phyloP scores from a whole-genome alignment of 2,888 invertebrate genomes.

The Acheta domesticus region DNA sequence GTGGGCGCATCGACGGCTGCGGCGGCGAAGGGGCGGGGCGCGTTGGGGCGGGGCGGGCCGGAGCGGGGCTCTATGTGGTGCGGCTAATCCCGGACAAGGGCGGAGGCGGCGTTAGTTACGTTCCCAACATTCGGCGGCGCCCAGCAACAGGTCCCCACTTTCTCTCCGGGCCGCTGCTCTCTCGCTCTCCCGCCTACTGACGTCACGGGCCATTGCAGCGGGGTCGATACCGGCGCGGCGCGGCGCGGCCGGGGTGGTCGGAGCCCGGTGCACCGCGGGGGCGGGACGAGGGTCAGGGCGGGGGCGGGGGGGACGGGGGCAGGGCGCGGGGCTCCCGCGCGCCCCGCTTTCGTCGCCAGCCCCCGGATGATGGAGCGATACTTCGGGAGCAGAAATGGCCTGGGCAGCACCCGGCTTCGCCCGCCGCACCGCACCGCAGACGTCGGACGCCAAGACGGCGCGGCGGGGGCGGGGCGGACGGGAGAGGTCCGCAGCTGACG shows the following conservation, averaged over 20 bases:
- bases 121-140: constrained; percentile 8
- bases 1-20: background rate
- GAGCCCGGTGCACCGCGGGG: background rate
- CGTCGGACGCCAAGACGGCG: too few species aligned
- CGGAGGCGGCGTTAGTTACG: constrained; percentile 9
- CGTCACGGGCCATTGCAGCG: constrained; percentile 1
- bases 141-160: constrained; percentile 4
- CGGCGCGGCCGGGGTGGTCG: background rate
- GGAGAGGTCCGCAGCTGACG: too few species aligned
- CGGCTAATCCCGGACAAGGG: background rate
- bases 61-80: background rate
- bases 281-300: too few species aligned
- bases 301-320: too few species aligned
- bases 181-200: background rate
- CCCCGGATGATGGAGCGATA: too few species aligned
- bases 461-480: too few species aligned
- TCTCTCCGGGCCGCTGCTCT: background rate
- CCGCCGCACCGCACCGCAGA: too few species aligned
- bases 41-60: background rate
- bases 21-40: background rate
- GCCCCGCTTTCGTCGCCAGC: too few species aligned
- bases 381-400: too few species aligned
- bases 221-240: background rate
- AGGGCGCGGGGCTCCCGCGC: too few species aligned
- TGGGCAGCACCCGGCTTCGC: too few species aligned